phyloP scores from a whole-genome alignment of 2,797 vertebrate species.

The Amniataba percoides region DNA sequence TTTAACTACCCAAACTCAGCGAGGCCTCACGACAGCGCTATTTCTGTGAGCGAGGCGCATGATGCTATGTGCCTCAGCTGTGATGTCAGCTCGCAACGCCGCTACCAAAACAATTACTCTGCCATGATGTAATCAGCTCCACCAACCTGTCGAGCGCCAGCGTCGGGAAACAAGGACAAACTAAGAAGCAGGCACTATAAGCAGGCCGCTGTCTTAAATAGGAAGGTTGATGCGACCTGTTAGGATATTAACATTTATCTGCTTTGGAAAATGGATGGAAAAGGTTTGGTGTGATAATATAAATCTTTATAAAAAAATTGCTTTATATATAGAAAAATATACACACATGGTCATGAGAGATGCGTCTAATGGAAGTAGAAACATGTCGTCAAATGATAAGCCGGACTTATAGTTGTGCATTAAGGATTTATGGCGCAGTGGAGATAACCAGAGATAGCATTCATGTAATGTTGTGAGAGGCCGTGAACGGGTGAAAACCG shows the following conservation, averaged over 20 bases:
- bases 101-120: conserved; percentile 75
- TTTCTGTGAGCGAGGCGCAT: conserved; percentile 70
- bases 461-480: background rate
- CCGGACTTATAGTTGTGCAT: background rate
- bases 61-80: conserved; percentile 57
- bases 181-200: conserved; percentile 29
- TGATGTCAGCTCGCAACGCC: conserved; percentile 73
- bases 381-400: background rate
- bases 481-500: background rate
- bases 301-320: background rate
- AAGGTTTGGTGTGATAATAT: background rate
- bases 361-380: background rate
- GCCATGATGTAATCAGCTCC: conserved; percentile 67
- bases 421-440: background rate
- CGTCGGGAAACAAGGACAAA: conserved; percentile 48
- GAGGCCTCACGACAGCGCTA: conserved; percentile 63
- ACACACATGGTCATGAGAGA: background rate
- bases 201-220: conserved; percentile 9
- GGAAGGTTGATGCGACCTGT: background rate
- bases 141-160: conserved; percentile 27
- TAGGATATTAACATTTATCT: conserved; percentile 2
- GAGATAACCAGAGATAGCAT: background rate
- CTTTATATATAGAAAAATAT: background rate
- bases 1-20: conserved; percentile 43
- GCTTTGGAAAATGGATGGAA: conserved; percentile 1